These are phyloP conservation scores for Microcebus ravelobensis DNA, from an alignment of 2,113 vertebrate genomes.

Conservation along the genomic window DNA sequence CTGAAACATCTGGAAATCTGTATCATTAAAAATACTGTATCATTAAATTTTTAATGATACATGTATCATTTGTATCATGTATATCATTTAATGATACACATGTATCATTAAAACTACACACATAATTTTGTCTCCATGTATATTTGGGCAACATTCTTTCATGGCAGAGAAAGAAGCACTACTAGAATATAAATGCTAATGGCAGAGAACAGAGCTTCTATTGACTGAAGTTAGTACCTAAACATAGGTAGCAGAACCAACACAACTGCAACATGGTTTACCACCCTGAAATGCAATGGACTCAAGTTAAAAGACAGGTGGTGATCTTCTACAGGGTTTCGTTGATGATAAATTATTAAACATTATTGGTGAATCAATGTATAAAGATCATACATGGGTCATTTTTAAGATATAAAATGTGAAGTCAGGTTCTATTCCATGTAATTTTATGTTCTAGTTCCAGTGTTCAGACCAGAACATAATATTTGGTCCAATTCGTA, in stretches of 20 bases:
- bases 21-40: neutral
- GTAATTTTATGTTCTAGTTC: neutral
- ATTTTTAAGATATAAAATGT: neutral
- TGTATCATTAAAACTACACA: neutral
- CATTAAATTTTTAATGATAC: no score
- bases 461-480: neutral
- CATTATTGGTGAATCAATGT: neutral
- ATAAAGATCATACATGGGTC: neutral
- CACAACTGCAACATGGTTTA: neutral
- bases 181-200: neutral
- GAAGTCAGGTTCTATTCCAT: neutral
- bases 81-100: no score
- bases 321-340: neutral
- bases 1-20: neutral
- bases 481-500: neutral
- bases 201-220: neutral
- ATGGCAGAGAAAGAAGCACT: neutral
- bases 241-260: neutral
- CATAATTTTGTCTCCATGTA: neutral
- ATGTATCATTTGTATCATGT: no score
- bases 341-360: neutral
- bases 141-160: neutral
- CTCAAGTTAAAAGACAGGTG: neutral
- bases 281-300: neutral
- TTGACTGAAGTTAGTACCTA: neutral